Evolutionary conservation across 1,140 invertebrate species (phyloP), one percentile per base, ranked within the genome.

Genomic region (Cyclina sinensis): DNA sequence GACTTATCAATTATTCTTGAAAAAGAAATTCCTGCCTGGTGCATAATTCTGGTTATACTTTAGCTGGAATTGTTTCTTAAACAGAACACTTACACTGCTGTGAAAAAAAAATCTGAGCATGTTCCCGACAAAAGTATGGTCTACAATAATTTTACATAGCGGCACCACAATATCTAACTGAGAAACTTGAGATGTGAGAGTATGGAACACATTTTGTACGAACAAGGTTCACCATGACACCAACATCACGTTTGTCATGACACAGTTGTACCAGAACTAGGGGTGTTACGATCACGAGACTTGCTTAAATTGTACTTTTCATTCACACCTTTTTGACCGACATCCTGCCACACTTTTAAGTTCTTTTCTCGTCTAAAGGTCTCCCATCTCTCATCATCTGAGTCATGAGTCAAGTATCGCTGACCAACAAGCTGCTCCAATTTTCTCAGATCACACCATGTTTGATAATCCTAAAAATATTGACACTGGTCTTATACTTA

Each of bases 371-470:
- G 92, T 27, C 96, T 94, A 91, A 96, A 97, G 27, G 95, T 93
- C 86, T 97, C 97, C 98, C 99, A 99, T 76, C 98, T 97, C 30
- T 97, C 97, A 95, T 99, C 99, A 95, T 99, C 99, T 21, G 98
- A 98, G 95, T 99, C 98, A 94, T 99, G 99, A 43, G 99, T 99
- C 87, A 99, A 96, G 96, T 99, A 99, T 37, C 99, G 97, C 89
- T 97, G 96, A 48, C 97, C 97, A 16, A 99, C 97, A 94, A 97
- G 97, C 24, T 96, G 96, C 96, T 99, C 99, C 51, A 99, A 96
- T 92, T 97, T 97, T 57, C 98, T 96, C 82, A 99, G 96, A 96
- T 99, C 99, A 91, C 97, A 97, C 98, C 99, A 99, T 0, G 98
- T 99, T 96, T 99, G 97, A 95, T 98, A 98, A 96, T 99, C 98